These are phyloP conservation scores for Electrophaes corylata DNA, from an alignment of 2,888 invertebrate genomes.

Conservation along the genomic window DNA sequence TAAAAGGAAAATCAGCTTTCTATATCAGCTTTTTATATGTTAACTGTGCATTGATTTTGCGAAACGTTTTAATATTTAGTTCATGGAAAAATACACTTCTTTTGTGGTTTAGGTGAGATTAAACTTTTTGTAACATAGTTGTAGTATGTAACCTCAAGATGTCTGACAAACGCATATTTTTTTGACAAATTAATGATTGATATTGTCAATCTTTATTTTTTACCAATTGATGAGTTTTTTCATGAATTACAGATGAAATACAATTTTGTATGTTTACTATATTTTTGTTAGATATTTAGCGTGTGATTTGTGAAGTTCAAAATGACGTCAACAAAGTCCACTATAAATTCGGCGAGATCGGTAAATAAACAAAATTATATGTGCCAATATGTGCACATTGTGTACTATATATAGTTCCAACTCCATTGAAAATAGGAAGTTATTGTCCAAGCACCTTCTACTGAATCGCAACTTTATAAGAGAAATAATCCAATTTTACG, in stretches of 20 bases:
- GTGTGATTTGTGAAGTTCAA: conserved; percentile 14
- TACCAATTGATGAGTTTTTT: conserved; percentile 8
- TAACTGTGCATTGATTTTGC: conserved; percentile 41
- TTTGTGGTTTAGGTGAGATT: background rate
- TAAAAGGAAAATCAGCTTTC: conserved; percentile 55
- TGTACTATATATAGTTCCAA: too few relatives aligned
- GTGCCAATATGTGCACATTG: too few relatives aligned
- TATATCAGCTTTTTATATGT: conserved; percentile 54
- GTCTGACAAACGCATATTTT: background rate
- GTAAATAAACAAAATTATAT: conserved; percentile 41
- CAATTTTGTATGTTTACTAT: conserved; percentile 19
- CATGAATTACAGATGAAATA: conserved; percentile 16
- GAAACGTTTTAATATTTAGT: conserved; percentile 43
- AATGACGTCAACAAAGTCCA: conserved; percentile 44
- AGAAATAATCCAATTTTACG: too few relatives aligned
- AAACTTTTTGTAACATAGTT: background rate
- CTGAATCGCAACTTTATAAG: too few relatives aligned
- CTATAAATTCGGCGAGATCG: conserved; percentile 50
- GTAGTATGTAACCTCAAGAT: background rate
- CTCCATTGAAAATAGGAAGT: too few relatives aligned
- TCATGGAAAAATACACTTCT: conserved; percentile 15
- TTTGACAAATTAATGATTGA: background rate
- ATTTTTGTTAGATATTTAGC: conserved; percentile 23
- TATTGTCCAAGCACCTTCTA: too few relatives aligned
- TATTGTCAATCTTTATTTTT: conserved; percentile 10